Evolutionary conservation across 2,888 invertebrate genomes (phyloP), one percentile per base, ranked within the genome.

Genomic region (Cordylochernes scorpioides): DNA sequence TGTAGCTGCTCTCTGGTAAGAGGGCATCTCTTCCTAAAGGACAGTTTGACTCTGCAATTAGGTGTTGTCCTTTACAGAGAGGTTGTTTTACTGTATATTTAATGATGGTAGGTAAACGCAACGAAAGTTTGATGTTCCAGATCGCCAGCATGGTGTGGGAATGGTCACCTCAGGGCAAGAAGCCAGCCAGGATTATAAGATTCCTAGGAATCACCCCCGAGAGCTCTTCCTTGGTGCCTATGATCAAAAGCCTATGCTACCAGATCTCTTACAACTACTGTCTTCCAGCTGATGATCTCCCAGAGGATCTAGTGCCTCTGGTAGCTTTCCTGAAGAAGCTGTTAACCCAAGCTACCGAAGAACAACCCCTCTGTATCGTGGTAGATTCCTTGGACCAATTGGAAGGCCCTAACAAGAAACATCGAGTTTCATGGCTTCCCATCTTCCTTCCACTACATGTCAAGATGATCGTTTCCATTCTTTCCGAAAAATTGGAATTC

Each of bases 121-220:
- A n/a, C n/a, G n/a, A n/a, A n/a, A n/a, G n/a, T n/a, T n/a, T n/a
- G n/a, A n/a, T n/a, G n/a, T n/a, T n/a, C n/a, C n/a, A 22, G 14
- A 22, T 22, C 14, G 82, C 86, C 1, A 72, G 74, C 14, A 62
- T 72, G 51, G 40, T 42, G 74, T 74, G 70, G 73, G 36, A 58
- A 9, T 46, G 45, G 45, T 32, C 39, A 15, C 35, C 41, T 3
- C 39, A 40, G 8, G 26, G 17, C 12, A 66, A 64, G 2, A 66
- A 68, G 27, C 84, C 86, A 0, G 67, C 84, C 14, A 72, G 77
- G 50, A 65, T 88, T 35, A 66, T 88, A 33, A 60, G 88, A 36
- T 94, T 88, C 52, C 63, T 91, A 17, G 94, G 94, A 15, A 91
- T 88, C 2, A 91, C 88, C 8, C 91, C 91, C 2, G 88, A 91